Conservation (phyloP, 2,797 vertebrate species). For the Gallinago nigripennis region DNA sequence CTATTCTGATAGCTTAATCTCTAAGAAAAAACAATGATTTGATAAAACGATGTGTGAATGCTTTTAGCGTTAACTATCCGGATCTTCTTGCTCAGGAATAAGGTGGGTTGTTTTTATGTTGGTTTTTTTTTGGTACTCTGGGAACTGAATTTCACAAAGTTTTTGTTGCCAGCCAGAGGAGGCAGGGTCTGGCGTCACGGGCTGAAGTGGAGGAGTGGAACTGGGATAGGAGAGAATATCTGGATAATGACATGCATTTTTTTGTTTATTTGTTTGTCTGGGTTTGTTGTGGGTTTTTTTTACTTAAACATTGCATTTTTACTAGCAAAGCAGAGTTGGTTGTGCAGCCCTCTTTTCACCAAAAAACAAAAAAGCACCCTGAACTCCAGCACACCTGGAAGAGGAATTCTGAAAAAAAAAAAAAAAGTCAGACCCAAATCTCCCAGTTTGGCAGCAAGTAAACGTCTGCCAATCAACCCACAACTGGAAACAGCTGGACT, state of each 20-base stretch:
- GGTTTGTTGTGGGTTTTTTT: background rate
- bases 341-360: background rate
- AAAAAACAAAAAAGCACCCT: background rate
- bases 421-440: background rate
- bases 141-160: background rate
- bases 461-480: background rate
- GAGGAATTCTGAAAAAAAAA: background rate
- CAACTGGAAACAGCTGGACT: background rate
- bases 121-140: background rate
- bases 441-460: background rate
- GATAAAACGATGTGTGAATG: background rate
- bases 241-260: background rate
- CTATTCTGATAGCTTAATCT: background rate
- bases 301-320: background rate
- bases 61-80: background rate
- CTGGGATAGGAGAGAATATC: background rate
- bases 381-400: background rate
- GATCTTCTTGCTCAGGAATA: background rate
- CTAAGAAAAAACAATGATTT: background rate
- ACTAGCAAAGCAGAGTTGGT: background rate
- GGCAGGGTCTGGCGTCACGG: background rate
- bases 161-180: background rate
- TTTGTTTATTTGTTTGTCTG: background rate
- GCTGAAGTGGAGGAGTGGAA: background rate
- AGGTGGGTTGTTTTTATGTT: fast-evolving